A percentile compares a stretch with the other conserved stretches of the same genome.
phyloP scores from a whole-genome alignment of 2,113 vertebrate species.

The Muntiacus reevesi region DNA sequence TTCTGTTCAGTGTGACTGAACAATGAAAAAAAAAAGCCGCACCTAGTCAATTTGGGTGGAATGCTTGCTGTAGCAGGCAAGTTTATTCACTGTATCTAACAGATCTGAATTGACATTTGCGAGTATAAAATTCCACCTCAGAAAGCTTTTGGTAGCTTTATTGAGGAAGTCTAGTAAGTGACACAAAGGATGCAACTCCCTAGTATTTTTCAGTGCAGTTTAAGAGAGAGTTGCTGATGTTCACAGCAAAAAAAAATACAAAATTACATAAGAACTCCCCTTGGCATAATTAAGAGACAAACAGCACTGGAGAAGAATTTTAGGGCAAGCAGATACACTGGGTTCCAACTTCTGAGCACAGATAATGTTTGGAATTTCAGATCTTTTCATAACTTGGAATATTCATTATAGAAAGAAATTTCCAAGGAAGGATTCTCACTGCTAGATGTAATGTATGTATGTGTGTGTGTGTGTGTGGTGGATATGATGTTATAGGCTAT shows the following conservation, averaged over 20 bases:
- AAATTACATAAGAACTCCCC: not conserved
- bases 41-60: constrained; percentile 42
- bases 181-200: constrained; percentile 19
- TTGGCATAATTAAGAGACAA: not conserved
- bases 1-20: constrained; percentile 61
- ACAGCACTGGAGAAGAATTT: not conserved
- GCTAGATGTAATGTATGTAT: not conserved
- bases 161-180: constrained; percentile 33
- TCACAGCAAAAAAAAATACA: not conserved
- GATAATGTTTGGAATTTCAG: not conserved
- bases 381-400: not conserved
- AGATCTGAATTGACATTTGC: constrained; percentile 46
- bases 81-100: constrained; percentile 7
- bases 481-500: not conserved
- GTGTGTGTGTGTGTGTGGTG: not conserved
- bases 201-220: constrained; percentile 26
- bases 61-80: constrained; percentile 9
- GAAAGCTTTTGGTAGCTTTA: constrained; percentile 52
- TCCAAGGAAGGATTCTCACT: not conserved
- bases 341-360: not conserved
- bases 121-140: constrained; percentile 3
- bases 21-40: constrained; percentile 52
- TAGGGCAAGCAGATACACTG: not conserved
- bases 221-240: constrained; percentile 10
- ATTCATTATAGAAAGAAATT: not conserved